Percentiles rank a stretch among this genome's conserved stretches.
Conservation (phyloP, 2,797 vertebrate genomes). For the Anguilla anguilla region DNA sequence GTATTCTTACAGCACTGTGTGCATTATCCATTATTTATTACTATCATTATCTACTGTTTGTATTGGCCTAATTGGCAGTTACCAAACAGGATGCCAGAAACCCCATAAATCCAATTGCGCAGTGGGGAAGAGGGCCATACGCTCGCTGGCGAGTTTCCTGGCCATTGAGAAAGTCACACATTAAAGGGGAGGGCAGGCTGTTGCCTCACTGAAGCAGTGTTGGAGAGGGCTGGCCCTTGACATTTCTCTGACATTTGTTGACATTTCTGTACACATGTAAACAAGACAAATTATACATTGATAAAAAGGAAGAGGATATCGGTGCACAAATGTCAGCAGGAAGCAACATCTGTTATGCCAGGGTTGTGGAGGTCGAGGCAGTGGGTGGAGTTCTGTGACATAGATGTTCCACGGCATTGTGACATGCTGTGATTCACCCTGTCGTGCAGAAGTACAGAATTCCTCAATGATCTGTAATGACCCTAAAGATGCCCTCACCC, state of each 20-base stretch:
- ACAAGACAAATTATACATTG: slow-evolving; percentile 57
- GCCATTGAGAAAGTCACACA: slow-evolving; percentile 19
- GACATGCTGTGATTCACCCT: slow-evolving; percentile 36
- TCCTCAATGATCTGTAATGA: slow-evolving; percentile 36
- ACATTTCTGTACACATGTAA: slow-evolving; percentile 71
- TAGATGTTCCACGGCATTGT: neutral
- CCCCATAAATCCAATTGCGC: neutral
- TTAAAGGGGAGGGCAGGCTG: neutral
- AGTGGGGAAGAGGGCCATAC: slow-evolving; percentile 17
- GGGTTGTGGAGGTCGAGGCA: slow-evolving; percentile 22
- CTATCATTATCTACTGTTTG: neutral
- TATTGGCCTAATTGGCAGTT: slow-evolving; percentile 9
- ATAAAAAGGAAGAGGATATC: slow-evolving; percentile 56
- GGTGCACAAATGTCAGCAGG: slow-evolving; percentile 67
- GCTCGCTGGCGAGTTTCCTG: slow-evolving; percentile 34
- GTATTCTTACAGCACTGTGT: neutral
- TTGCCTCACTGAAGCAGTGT: slow-evolving; percentile 12
- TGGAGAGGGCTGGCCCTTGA: slow-evolving; percentile 58
- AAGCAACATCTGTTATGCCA: slow-evolving; percentile 65
- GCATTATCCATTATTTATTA: slow-evolving; percentile 6
- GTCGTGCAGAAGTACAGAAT: slow-evolving; percentile 45
- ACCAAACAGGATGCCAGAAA: slow-evolving; percentile 7
- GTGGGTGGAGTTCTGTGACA: slow-evolving; percentile 15
- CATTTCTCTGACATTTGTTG: slow-evolving; percentile 77
- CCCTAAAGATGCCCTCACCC: slow-evolving; percentile 41